Evolutionary conservation across 2,888 invertebrate species (phyloP).

Genomic region (Catocala nupta): DNA sequence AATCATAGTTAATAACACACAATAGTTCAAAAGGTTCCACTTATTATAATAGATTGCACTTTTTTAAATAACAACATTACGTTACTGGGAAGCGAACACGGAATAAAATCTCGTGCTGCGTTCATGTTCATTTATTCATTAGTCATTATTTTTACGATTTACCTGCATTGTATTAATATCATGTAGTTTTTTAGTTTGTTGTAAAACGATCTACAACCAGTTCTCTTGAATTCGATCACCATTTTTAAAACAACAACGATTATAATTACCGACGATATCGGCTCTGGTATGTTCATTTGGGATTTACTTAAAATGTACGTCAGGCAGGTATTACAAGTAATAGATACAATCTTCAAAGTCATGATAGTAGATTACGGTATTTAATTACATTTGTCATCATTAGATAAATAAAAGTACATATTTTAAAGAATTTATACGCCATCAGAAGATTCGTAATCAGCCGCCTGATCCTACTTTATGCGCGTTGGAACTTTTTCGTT

Average conservation of each 20-base stretch:
- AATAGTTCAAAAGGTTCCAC: conserved; percentile 51
- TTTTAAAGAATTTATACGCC: conserved; percentile 55
- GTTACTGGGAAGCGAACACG: conserved; percentile 12
- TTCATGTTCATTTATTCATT: conserved; percentile 17
- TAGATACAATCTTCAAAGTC: conserved; percentile 21
- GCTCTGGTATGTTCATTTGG: not conserved
- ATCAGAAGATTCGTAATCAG: conserved; percentile 49
- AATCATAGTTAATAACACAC: conserved; percentile 54
- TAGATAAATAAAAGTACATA: conserved; percentile 47
- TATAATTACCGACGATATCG: too few species aligned
- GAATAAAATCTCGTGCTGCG: conserved; percentile 2
- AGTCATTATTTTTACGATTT: conserved; percentile 13
- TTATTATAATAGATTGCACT: conserved; percentile 43
- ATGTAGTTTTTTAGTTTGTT: conserved; percentile 2
- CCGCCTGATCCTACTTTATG: conserved; percentile 48
- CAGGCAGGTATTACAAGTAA: conserved; percentile 8
- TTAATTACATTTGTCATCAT: conserved; percentile 58
- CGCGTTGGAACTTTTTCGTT: conserved; percentile 23
- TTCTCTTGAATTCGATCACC: not conserved
- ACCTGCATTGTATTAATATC: conserved; percentile 8
- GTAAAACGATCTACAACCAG: not conserved
- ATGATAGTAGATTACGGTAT: conserved; percentile 14
- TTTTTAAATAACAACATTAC: conserved; percentile 16
- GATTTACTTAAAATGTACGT: not conserved
- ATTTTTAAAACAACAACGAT: not conserved